phyloP scores from a whole-genome alignment of 1,140 invertebrate genomes.

The Probaryconus sp. region DNA sequence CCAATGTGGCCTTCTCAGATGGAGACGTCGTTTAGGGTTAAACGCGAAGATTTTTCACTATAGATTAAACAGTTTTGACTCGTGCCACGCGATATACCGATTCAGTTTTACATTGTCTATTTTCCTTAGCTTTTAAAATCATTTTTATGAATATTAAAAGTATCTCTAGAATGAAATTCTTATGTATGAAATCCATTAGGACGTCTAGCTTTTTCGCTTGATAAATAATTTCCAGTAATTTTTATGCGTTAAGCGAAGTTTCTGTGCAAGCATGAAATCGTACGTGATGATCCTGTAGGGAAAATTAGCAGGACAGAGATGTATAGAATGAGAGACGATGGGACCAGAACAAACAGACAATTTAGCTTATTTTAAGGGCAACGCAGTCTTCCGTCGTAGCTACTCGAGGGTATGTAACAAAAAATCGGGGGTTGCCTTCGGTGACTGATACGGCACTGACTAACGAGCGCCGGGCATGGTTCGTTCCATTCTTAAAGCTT shows the following conservation, averaged over 20 bases:
- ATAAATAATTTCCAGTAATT: slow-evolving; percentile 56
- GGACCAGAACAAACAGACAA: slow-evolving; percentile 69
- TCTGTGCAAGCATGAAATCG: slow-evolving; percentile 56
- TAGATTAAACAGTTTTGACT: slow-evolving; percentile 62
- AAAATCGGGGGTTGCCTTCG: slow-evolving; percentile 73
- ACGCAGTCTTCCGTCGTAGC: slow-evolving; percentile 51
- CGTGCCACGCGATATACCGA: slow-evolving; percentile 59
- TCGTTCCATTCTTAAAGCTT: slow-evolving; percentile 72
- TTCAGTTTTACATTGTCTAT: slow-evolving; percentile 39
- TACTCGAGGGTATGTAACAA: slow-evolving; percentile 63
- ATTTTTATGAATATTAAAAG: slow-evolving; percentile 11
- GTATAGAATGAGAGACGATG: slow-evolving; percentile 47
- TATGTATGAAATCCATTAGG: not conserved
- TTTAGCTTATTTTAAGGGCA: slow-evolving; percentile 72
- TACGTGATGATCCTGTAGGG: slow-evolving; percentile 60
- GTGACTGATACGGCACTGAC: slow-evolving; percentile 75
- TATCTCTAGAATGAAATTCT: too few relatives aligned
- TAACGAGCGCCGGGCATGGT: slow-evolving; percentile 70
- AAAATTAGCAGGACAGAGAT: slow-evolving; percentile 57
- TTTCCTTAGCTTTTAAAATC: slow-evolving; percentile 34
- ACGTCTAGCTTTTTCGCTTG: not conserved
- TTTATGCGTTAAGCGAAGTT: slow-evolving; percentile 46
- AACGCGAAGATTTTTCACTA: slow-evolving; percentile 26
- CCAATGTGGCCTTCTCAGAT: slow-evolving; percentile 49
- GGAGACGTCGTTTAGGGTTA: slow-evolving; percentile 64